phyloP scores from a whole-genome alignment of 2,888 invertebrate species.

The Patella ulyssiponensis region DNA sequence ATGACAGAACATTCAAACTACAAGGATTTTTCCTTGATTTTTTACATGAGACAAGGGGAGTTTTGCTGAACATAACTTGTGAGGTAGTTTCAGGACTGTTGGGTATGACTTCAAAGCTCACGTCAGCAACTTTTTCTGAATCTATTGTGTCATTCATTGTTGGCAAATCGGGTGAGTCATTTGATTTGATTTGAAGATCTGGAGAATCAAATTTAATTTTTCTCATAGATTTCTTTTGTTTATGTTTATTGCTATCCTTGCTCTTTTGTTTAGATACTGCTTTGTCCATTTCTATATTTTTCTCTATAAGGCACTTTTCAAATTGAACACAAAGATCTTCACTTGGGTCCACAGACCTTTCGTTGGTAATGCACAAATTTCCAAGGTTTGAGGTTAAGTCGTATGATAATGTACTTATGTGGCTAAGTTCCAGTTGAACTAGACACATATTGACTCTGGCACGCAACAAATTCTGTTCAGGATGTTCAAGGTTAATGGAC shows the following conservation, averaged over 20 bases:
- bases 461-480: not conserved
- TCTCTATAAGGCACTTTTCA: not conserved
- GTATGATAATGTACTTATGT: not conserved
- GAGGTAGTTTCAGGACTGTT: not conserved
- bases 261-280: not conserved
- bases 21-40: too few species aligned
- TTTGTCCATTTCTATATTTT: not conserved
- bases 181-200: not conserved
- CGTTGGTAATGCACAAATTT: not conserved
- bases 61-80: not conserved
- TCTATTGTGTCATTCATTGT: not conserved
- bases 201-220: constrained; percentile 8
- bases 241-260: not conserved
- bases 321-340: not conserved
- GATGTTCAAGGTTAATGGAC: not conserved
- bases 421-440: not conserved
- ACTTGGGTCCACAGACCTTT: not conserved
- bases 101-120: not conserved
- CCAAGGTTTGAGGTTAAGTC: not conserved
- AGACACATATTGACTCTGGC: constrained; percentile 7
- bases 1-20: too few species aligned
- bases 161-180: not conserved
- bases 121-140: too few species aligned
- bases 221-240: not conserved
- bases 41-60: not conserved